Conservation (phyloP, 2,888 invertebrate species). For the Bimastos eiseni region DNA sequence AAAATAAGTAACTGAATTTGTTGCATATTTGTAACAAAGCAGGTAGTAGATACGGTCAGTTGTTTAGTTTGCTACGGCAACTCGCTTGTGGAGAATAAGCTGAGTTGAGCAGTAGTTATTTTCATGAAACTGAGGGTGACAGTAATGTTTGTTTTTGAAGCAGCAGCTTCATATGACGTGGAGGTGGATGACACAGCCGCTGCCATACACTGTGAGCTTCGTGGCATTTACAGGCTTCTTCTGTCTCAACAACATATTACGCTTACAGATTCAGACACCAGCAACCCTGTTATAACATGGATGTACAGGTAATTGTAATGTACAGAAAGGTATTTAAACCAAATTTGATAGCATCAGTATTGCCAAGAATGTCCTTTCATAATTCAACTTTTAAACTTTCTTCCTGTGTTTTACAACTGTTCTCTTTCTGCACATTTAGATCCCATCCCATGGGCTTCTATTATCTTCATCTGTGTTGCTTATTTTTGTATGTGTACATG, state of each 20-base stretch:
- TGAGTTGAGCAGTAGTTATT: neutral
- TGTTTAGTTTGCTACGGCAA: neutral
- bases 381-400: neutral
- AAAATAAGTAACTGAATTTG: neutral
- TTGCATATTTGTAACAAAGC: neutral
- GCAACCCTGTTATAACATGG: constrained; percentile 24
- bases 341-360: neutral
- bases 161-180: constrained; percentile 22
- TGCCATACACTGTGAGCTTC: constrained; percentile 25
- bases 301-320: constrained; percentile 26
- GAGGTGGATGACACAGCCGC: constrained; percentile 27
- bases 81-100: neutral
- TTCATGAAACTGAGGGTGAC: neutral
- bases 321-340: neutral
- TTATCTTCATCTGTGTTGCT: neutral
- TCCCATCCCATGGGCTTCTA: neutral
- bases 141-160: neutral
- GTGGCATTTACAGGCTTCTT: constrained; percentile 7
- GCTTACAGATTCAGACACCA: constrained; percentile 13
- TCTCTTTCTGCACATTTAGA: neutral
- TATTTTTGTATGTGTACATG: neutral
- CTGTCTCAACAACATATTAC: constrained; percentile 18
- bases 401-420: neutral
- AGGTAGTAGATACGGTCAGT: neutral
- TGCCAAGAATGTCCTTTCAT: neutral